A percentile compares a stretch with the other conserved stretches of the same genome.
Evolutionary conservation across 2,797 vertebrate genomes (phyloP).

Genomic region (Pitangus sulphuratus): DNA sequence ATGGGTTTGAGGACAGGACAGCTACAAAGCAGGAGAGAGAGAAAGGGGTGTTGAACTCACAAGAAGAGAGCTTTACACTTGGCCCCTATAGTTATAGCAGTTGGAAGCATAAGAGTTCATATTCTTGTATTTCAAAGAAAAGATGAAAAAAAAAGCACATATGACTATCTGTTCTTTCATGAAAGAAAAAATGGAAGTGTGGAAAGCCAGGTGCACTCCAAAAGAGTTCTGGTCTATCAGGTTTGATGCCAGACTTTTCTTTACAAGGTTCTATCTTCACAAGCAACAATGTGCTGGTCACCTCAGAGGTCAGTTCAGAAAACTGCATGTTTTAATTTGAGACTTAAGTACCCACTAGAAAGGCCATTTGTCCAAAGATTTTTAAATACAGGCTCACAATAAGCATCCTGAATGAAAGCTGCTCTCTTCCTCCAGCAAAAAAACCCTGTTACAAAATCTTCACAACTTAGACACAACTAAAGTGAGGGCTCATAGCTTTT

Average conservation of each 20-base stretch:
- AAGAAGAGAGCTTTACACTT: not conserved
- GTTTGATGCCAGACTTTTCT: not conserved
- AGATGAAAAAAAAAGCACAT: not conserved
- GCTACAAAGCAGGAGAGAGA: not conserved
- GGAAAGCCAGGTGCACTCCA: not conserved
- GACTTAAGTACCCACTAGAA: not conserved
- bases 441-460: not conserved
- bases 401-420: not conserved
- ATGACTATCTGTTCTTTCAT: not conserved
- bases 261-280: not conserved
- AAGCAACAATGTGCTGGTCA: not conserved
- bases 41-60: not conserved
- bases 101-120: not conserved
- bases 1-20: not conserved
- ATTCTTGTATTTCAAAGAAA: not conserved
- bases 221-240: not conserved
- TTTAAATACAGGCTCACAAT: not conserved
- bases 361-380: not conserved
- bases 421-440: not conserved
- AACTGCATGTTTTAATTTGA: conserved; percentile 7
- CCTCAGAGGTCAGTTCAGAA: not conserved
- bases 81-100: not conserved
- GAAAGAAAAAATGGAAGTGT: not conserved
- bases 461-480: not conserved
- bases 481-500: not conserved